These are phyloP conservation scores for Diplogasteroides magnus DNA, from an alignment of 1,140 invertebrate genomes.

Conservation along the genomic window DNA sequence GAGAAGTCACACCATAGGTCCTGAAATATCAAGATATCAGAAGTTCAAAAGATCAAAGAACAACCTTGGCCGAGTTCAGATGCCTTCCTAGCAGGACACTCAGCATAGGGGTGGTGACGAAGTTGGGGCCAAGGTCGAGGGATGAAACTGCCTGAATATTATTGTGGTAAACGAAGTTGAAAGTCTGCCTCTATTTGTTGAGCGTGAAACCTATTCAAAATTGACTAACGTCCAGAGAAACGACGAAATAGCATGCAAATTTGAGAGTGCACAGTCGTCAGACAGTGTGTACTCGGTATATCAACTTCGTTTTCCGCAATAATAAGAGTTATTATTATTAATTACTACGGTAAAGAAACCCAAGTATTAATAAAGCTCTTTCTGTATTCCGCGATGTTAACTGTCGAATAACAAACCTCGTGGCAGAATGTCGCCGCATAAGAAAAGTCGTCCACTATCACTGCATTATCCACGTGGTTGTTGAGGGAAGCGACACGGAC, in stretches of 20 bases:
- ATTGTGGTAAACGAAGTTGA: neutral
- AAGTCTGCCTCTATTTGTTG: too few species aligned
- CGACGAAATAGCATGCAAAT: too few species aligned
- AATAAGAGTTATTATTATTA: too few species aligned
- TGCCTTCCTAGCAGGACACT: slow-evolving; percentile 36
- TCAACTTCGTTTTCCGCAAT: too few species aligned
- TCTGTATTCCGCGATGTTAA: too few species aligned
- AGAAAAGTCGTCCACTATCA: slow-evolving; percentile 49
- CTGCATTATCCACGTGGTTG: slow-evolving; percentile 49
- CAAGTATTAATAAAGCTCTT: too few species aligned
- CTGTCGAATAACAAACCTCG: slow-evolving; percentile 15
- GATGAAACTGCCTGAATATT: slow-evolving; percentile 28
- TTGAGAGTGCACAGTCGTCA: too few species aligned
- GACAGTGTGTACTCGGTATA: too few species aligned
- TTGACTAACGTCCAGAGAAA: too few species aligned
- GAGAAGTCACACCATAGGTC: slow-evolving; percentile 48
- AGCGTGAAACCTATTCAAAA: too few species aligned
- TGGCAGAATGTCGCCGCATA: slow-evolving; percentile 45
- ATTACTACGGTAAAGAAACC: too few species aligned
- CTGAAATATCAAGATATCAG: slow-evolving; percentile 26
- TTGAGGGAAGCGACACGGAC: slow-evolving; percentile 42
- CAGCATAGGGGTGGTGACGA: slow-evolving; percentile 47
- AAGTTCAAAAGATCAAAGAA: slow-evolving; percentile 15
- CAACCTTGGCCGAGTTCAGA: slow-evolving; percentile 40
- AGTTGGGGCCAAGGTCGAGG: slow-evolving; percentile 44